phyloP scores from a whole-genome alignment of 2,113 vertebrate species.

The Probosciger aterrimus region DNA sequence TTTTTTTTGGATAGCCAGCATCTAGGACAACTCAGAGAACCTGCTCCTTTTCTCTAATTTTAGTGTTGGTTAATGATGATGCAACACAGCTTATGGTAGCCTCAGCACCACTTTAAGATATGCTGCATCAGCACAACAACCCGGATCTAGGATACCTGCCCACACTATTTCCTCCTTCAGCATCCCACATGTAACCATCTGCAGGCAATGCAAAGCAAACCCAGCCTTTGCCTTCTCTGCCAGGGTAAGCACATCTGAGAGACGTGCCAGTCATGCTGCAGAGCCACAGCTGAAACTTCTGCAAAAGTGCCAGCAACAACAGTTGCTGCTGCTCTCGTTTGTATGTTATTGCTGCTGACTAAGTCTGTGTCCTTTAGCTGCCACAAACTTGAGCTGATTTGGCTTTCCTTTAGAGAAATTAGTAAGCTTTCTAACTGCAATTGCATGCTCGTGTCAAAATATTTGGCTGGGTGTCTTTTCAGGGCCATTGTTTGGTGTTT shows the following conservation, averaged over 20 bases:
- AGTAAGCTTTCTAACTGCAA: background rate
- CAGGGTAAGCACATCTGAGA: background rate
- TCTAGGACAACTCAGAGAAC: background rate
- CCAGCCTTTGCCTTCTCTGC: background rate
- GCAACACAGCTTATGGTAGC: background rate
- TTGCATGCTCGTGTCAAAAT: background rate
- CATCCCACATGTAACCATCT: rapidly evolving
- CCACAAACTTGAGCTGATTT: background rate
- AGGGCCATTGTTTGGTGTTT: background rate
- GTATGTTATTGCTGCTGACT: background rate
- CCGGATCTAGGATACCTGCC: rapidly evolving
- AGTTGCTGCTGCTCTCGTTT: background rate
- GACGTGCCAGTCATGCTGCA: rapidly evolving
- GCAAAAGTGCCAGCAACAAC: background rate
- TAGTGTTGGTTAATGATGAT: background rate
- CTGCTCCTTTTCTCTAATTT: background rate
- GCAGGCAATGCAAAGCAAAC: background rate
- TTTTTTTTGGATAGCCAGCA: background rate
- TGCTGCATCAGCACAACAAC: background rate
- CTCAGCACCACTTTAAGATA: background rate
- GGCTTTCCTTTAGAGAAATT: background rate
- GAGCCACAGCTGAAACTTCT: background rate
- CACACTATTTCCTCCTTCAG: background rate
- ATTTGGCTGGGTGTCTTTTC: background rate
- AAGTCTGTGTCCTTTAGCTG: background rate